phyloP scores from a whole-genome alignment of 2,888 invertebrate species.

The Caenorhabditis sulstoni region DNA sequence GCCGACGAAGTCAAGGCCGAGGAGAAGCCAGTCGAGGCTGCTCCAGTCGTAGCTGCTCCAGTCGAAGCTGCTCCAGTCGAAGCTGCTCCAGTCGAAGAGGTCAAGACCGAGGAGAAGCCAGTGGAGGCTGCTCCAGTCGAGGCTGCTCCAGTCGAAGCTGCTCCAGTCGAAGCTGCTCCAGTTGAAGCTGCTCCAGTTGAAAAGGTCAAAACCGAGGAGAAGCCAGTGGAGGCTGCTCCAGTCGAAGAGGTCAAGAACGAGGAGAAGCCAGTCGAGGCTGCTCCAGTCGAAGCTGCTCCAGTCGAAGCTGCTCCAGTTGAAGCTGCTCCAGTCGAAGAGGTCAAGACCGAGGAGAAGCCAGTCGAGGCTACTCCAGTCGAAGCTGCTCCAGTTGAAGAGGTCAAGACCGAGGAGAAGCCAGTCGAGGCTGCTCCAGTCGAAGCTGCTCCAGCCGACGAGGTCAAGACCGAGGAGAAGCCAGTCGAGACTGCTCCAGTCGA shows the following conservation, averaged over 20 bases:
- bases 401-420: conserved; percentile 8
- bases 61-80: no score
- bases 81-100: no score
- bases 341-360: conserved; percentile 21
- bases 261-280: conserved; percentile 24
- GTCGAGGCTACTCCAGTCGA: conserved; percentile 14
- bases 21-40: conserved; percentile 19
- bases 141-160: conserved; percentile 8
- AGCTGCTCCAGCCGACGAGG: no score
- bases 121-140: background rate
- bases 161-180: background rate
- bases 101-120: no score
- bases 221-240: conserved; percentile 14
- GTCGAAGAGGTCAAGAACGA: conserved; percentile 10
- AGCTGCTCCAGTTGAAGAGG: background rate
- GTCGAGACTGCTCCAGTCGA: conserved; percentile 31
- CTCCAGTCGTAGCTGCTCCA: background rate
- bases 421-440: conserved; percentile 20
- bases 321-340: background rate
- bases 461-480: conserved; percentile 17
- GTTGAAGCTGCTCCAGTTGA: no score
- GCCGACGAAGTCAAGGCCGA: conserved; percentile 6
- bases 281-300: conserved; percentile 11
- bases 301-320: conserved; percentile 34
- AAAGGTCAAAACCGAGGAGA: no score